Evolutionary conservation across 1,140 invertebrate genomes (phyloP), one percentile per base, ranked within the genome.

Genomic region (Euwallacea similis): DNA sequence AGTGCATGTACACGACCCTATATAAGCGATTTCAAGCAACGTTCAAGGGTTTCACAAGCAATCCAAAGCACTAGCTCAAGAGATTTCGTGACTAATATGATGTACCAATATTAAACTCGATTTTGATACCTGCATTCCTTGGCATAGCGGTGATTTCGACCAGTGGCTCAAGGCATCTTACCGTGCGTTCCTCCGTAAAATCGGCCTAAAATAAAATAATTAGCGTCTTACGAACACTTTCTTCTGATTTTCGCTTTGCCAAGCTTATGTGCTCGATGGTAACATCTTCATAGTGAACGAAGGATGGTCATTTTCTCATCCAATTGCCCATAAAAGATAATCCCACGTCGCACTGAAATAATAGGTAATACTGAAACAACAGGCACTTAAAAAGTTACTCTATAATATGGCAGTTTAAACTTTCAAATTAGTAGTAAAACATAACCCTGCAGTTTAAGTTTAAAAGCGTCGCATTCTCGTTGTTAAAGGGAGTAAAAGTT

Each of bases 61-160:
- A 56, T 56, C 16, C 11, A 56, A 3, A 56, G 13, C 46, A 6
- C 46, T 50, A 50, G 13, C 13, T 11, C 6, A 50, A 13, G 46
- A 56, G 54, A 56, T 56, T 56, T 21, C 8, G 11, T 15, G 42
- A 16, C 42, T 50, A 50, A 64, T 21, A 64, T 64, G 13, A 64
- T 64, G 41, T 64, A 50, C 62, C 43, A 50, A 65, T 15, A 54
- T 65, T 65, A 65, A 11, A 53, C 53, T 44, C 53, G 50, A 42
- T 42, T 16, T 33, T 60, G 44, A 59, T 59, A 54, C 67, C 67
- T 61, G 60, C 67, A 69, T 69, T 69, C 67, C 59, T 62, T 55
- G 33, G 47, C 67, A 69, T 69, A 69, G 67, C 67, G 67, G 67
- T 61, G 67, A 62, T 69, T 69, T 62, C 60, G 59, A 56, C 53